Evolutionary conservation across 2,797 vertebrate genomes (phyloP), one percentile per base, ranked within the genome.

Genomic region (Petrocephalus schoutedeni): DNA sequence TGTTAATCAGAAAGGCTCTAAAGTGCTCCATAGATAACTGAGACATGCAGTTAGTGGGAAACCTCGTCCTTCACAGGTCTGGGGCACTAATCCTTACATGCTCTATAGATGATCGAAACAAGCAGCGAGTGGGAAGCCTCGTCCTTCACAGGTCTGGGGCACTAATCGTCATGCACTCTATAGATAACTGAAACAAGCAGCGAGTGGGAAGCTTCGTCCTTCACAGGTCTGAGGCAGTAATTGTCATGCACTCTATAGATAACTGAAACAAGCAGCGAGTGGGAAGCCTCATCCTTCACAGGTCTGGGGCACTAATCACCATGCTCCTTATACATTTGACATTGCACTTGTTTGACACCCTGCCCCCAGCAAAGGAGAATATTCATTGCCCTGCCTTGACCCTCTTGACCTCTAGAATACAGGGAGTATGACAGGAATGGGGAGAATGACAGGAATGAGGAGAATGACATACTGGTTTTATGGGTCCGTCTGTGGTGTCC

Each of bases 401-500:
- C 61, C 71, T 14, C 23, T 57, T 90, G 87, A 88, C 85, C 88
- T 71, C 58, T 21, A 61, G 67, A 53, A 16, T 10, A 10, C 23
- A 16, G 56, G 49, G 19, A 57, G 88, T 56, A 89, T 23, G 87
- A 90, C 86, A 88, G 86, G 84, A n/a, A 88, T 84, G 32, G 82
- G 41, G 32, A 57, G 86, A n/a, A 41, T 51, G 16, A 85, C 28
- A 87, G 61, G 89, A 90, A 41, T 41, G 36, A 41, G 36, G 36
- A 41, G 36, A 41, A 41, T 41, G 36, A 90, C 94, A 96, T 95
- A 97, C 97, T 91, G 71, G 84, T 92, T 94, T 94, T 85, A 90
- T 19, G 74, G 87, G 89, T 89, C 89, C 91, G 88, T 84, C 4
- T 86, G 89, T 4, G 10, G 89, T 89, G 90, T 94, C 94, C 89